phyloP scores from a whole-genome alignment of 2,113 vertebrate species.

The Mus pahari region DNA sequence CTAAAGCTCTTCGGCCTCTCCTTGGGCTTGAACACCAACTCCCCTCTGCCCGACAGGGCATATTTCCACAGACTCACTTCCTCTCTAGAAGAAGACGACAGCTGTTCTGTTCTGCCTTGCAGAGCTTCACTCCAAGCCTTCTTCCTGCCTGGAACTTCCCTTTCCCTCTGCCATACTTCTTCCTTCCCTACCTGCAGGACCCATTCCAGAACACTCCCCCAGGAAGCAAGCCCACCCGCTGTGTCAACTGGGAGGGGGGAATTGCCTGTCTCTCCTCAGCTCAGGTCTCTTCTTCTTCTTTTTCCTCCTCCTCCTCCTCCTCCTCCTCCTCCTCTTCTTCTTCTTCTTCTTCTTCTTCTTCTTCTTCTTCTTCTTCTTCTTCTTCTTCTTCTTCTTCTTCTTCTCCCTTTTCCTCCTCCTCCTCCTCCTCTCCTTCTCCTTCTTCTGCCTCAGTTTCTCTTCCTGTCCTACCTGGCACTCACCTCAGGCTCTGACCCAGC shows the following conservation, averaged over 20 bases:
- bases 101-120: neutral
- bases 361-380: too few species aligned
- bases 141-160: neutral
- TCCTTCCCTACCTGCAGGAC: neutral
- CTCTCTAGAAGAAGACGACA: neutral
- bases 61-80: neutral
- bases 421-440: too few species aligned
- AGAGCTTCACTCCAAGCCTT: neutral
- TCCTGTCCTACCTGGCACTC: neutral
- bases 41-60: neutral
- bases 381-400: too few species aligned
- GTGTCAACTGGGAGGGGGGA: accelerated
- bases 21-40: neutral
- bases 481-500: neutral
- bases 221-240: neutral
- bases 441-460: neutral
- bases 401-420: too few species aligned
- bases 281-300: neutral
- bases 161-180: neutral
- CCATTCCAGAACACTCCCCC: neutral
- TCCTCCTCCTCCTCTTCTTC: too few species aligned
- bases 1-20: neutral
- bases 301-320: neutral
- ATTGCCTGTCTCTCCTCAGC: neutral
- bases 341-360: too few species aligned